Evolutionary conservation across 2,797 vertebrate genomes (phyloP).

Genomic region (Cephalopachus bancanus): DNA sequence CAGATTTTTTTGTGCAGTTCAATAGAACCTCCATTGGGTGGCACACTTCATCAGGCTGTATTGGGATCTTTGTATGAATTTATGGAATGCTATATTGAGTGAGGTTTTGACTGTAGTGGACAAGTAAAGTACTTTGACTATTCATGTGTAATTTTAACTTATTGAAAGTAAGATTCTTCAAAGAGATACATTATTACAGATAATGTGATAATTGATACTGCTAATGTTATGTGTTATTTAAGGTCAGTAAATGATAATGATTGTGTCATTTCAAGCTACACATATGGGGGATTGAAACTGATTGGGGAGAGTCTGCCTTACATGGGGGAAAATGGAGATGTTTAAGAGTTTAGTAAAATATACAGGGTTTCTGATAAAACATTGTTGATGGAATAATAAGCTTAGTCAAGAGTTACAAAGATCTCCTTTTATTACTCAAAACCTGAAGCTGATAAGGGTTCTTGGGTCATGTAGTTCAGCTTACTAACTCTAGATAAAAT

Average conservation of each 20-base stretch:
- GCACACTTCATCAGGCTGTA: slow-evolving; percentile 71
- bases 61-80: slow-evolving; percentile 33
- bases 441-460: slow-evolving; percentile 47
- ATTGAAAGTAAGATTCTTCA: slow-evolving; percentile 65
- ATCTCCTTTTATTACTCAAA: slow-evolving; percentile 48
- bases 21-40: slow-evolving; percentile 73
- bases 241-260: slow-evolving; percentile 43
- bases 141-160: slow-evolving; percentile 57
- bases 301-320: neutral
- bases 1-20: slow-evolving; percentile 67
- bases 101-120: slow-evolving; percentile 36
- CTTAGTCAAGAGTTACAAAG: slow-evolving; percentile 58
- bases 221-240: slow-evolving; percentile 10
- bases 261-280: slow-evolving; percentile 22
- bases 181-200: slow-evolving; percentile 5
- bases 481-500: slow-evolving; percentile 64
- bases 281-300: neutral
- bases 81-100: neutral
- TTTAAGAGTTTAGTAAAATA: slow-evolving; percentile 55
- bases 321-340: neutral
- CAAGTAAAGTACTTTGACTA: slow-evolving; percentile 26
- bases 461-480: slow-evolving; percentile 47
- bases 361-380: slow-evolving; percentile 35
- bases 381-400: slow-evolving; percentile 13
- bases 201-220: neutral